Conservation (phyloP, 2,797 vertebrate genomes). For the Eutrigla gurnardus region DNA sequence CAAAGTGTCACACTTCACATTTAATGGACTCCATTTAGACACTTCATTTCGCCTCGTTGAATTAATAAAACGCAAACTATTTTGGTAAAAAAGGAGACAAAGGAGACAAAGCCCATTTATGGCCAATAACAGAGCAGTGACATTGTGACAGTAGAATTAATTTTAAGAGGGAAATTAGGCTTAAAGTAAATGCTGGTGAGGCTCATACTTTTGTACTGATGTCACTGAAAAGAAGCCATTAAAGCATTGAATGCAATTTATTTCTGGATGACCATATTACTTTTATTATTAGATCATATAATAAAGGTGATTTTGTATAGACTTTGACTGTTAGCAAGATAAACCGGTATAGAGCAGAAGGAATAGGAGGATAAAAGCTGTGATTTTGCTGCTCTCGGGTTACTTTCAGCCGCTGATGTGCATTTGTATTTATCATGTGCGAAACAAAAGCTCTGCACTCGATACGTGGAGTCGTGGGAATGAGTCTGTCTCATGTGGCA, state of each 20-base stretch:
- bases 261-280: conserved; percentile 13
- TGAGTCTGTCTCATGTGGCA: conserved; percentile 47
- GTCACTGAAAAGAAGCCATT: conserved; percentile 30
- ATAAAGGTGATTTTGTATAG: conserved; percentile 4
- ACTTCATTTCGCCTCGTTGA: conserved; percentile 65
- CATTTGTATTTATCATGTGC: conserved; percentile 62
- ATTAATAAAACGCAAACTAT: conserved; percentile 73
- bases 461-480: conserved; percentile 49
- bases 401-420: conserved; percentile 36
- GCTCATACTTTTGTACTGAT: conserved; percentile 40
- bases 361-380: conserved; percentile 42
- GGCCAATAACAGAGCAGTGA: conserved; percentile 56
- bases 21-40: conserved; percentile 77
- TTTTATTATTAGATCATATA: not conserved
- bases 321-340: conserved; percentile 25
- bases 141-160: conserved; percentile 64
- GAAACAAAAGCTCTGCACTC: conserved; percentile 55
- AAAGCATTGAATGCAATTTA: conserved; percentile 1
- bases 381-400: conserved; percentile 23
- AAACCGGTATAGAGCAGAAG: not conserved
- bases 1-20: conserved; percentile 66
- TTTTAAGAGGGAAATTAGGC: conserved; percentile 58
- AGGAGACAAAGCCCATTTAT: conserved; percentile 62
- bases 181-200: conserved; percentile 54
- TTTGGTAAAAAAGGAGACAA: conserved; percentile 66